Percentiles rank a stretch among this genome's conserved stretches.
phyloP scores from a whole-genome alignment of 2,797 vertebrate genomes.

The Steatocranus sp. region DNA sequence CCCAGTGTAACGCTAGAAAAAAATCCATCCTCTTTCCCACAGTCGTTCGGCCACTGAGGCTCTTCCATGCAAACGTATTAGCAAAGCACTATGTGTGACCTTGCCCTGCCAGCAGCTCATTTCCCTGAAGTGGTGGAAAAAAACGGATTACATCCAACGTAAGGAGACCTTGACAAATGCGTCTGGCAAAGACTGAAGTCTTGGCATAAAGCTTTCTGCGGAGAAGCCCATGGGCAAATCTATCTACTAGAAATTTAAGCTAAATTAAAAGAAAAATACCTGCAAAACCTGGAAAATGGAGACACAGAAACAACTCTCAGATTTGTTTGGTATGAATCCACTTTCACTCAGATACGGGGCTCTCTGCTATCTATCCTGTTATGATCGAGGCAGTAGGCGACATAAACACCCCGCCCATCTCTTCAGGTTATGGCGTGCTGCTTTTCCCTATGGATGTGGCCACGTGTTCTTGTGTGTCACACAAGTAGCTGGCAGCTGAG shows the following conservation, averaged over 20 bases:
- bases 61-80: conserved; percentile 65
- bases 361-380: conserved; percentile 30
- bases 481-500: conserved; percentile 62
- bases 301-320: not conserved
- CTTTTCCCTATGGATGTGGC: conserved; percentile 51
- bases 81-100: conserved; percentile 56
- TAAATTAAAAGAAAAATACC: not conserved
- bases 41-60: conserved; percentile 19
- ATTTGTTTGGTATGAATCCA: not conserved
- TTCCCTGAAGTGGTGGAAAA: conserved; percentile 61
- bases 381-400: conserved; percentile 36
- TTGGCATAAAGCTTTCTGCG: conserved; percentile 6
- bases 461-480: conserved; percentile 70
- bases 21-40: conserved; percentile 12
- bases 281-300: not conserved
- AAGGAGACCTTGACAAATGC: conserved; percentile 44
- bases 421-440: conserved; percentile 33
- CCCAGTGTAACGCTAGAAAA: not conserved
- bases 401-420: conserved; percentile 5
- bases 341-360: not conserved
- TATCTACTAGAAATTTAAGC: not conserved
- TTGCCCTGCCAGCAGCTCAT: conserved; percentile 64
- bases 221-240: not conserved
- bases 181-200: not conserved
- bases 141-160: conserved; percentile 45